Evolutionary conservation across 53 echinoderm and acorn worm genomes (phyloP).

Genomic region (Pentamera pediparva): DNA sequence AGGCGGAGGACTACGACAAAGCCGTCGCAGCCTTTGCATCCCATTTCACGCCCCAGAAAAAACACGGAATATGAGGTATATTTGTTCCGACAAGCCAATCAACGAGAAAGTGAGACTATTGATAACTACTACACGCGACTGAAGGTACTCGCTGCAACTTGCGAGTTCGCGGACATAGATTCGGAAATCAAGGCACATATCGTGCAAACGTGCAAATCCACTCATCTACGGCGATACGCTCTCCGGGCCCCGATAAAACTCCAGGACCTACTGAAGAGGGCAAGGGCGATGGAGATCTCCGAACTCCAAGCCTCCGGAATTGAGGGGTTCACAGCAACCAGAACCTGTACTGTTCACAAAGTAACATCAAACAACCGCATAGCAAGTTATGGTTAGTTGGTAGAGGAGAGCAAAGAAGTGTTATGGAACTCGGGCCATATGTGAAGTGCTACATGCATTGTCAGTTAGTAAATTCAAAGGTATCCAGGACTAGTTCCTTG

Average conservation of each 20-base stretch:
- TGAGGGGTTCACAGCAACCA: too few species aligned
- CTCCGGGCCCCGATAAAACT: conserved; percentile 37
- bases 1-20: conserved; percentile 20
- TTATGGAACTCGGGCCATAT: too few species aligned
- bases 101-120: conserved; percentile 37
- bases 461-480: too few species aligned
- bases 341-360: too few species aligned
- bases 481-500: too few species aligned
- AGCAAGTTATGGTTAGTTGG: too few species aligned
- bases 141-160: conserved; percentile 38
- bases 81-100: conserved; percentile 43
- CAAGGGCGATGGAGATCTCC: conserved; percentile 29
- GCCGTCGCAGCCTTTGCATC: neutral
- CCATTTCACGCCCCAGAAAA: conserved; percentile 7
- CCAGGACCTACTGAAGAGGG: conserved; percentile 6
- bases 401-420: too few species aligned
- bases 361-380: too few species aligned
- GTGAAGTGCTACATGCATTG: too few species aligned
- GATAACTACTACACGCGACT: conserved; percentile 38
- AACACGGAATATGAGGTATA: conserved; percentile 17
- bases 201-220: conserved; percentile 26
- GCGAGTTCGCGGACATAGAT: conserved; percentile 42
- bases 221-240: conserved; percentile 31
- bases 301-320: conserved; percentile 24
- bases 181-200: conserved; percentile 50